Evolutionary conservation across 2,888 invertebrate genomes (phyloP), one percentile per base, ranked within the genome.

Genomic region (Drosophila monieri): DNA sequence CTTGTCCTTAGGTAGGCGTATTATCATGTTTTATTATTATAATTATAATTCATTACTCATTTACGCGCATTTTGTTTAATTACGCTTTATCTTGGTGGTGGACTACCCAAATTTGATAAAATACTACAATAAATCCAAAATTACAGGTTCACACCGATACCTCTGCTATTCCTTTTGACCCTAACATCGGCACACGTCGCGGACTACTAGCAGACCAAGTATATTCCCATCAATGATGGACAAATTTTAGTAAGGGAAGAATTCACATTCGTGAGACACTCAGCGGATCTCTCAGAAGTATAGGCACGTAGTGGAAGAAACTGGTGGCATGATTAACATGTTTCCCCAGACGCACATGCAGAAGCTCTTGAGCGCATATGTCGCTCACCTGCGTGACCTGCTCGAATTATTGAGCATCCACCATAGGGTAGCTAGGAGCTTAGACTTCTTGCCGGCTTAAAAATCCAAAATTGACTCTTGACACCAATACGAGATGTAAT

Each of bases 261-360:
- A 39, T 39, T 39, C 39, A 2, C 27, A 9, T 27, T 27, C 9
- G 27, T 27, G 0, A 27, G 9, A 27, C 27, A 27, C 9, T 27
- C 44, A 23, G 44, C 44, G 23, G 23, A 44, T 23, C 44, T 44
- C 12, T 44, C 44, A 3, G 23, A n/a, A 44, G 21, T 44, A 44
- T n/a, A 35, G 35, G n/a, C n/a, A n/a, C 12, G 12, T 35, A 0
- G 10, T 23, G 8, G 44, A 44, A 10, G 44, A 44, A 6, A 18
- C 44, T 44, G 21, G 18, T 21, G 44, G 44, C 1, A 44, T n/a
- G 44, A 12, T 14, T 10, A 44, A 44, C 44, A 44, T 23, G 44
- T 23, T 23, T 9, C 21, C 44, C 3, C 44, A 23, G 14, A 23
- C 44, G 0, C 18, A 44, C 44, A 44, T 44, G 21, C 21, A 44